Base-by-base conservation (phyloP, 2,888 invertebrate genomes). In the Patella ulyssiponensis region DNA sequence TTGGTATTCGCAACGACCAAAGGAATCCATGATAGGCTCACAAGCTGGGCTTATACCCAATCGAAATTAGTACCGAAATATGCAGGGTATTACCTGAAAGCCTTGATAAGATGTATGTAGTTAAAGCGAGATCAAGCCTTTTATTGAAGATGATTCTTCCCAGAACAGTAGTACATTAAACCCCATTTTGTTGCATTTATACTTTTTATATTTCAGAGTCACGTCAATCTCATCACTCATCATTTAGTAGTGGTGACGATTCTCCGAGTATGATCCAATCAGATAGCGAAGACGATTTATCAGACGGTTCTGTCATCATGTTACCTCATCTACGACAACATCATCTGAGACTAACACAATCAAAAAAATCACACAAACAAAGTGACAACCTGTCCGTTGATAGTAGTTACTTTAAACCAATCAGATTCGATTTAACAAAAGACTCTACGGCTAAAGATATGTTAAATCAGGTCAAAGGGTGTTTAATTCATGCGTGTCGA, bases 221-320 rank as follows among this genome's bases (percentile, higher is more conserved):
- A 2, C 58, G 44, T 12, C 33, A 54, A 54, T 74, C 54, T 0
- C 7, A 54, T 54, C n/a, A 74, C 52, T 58, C 14, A 20, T 52
- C 58, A 53, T 71, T 69, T 27, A 27, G 33, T 17, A 71, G 76
- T 17, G 77, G 71, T 71, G 76, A 76, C 1, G 77, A 80, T 44
- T 83, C 81, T n/a, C 83, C 84, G 53, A 82, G 83, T 69, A 5
- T 80, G n/a, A 75, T 79, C 5, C 56, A 84, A 14, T 83, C 84
- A 9, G 83, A 84, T 78, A 82, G 83, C 11, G 86, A 85, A 17
- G 84, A 84, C n/a, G 85, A 85, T 77, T 84, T 85, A 64, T 87
- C 86, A 0, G 85, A 84, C 1, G 83, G 85, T 51, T 87, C 88
- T 0, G 87, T 88, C 33, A 87, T 88, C 73, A 88, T 88, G 88